These are phyloP conservation scores for Paralvinella palmiformis DNA, from an alignment of 1,140 invertebrate genomes.

Conservation along the genomic window DNA sequence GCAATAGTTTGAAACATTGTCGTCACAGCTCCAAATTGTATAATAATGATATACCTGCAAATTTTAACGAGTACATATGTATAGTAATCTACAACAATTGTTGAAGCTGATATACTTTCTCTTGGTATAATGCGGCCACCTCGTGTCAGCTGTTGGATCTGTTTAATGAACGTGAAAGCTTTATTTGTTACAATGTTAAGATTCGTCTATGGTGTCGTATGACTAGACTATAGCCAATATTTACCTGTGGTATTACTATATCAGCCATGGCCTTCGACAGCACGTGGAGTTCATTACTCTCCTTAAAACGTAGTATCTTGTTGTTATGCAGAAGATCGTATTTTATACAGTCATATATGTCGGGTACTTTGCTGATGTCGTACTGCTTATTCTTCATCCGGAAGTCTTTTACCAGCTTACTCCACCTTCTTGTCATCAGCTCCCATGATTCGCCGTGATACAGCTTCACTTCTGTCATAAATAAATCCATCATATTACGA, in stretches of 20 bases:
- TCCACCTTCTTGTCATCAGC: constrained; percentile 93
- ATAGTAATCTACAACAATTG: no score
- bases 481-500: no score
- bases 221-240: not conserved
- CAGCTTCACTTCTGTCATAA: constrained; percentile 55
- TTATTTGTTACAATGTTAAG: no score
- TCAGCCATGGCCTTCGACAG: constrained; percentile 94
- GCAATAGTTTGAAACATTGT: no score
- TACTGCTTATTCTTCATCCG: constrained; percentile 79
- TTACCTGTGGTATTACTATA: constrained; percentile 94
- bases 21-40: no score
- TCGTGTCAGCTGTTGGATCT: no score
- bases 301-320: constrained; percentile 85
- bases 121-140: no score
- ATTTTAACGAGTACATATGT: no score
- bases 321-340: constrained; percentile 97
- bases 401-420: constrained; percentile 98
- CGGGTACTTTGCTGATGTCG: constrained; percentile 98
- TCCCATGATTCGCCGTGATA: constrained; percentile 99
- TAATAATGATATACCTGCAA: no score
- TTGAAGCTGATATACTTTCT: no score
- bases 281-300: constrained; percentile 90
- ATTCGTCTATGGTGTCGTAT: no score
- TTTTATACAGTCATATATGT: constrained; percentile 99
- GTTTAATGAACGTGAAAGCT: no score